Evolutionary conservation across 2,797 vertebrate genomes (phyloP), one percentile per base, ranked within the genome.

Genomic region (Salarias fasciatus): DNA sequence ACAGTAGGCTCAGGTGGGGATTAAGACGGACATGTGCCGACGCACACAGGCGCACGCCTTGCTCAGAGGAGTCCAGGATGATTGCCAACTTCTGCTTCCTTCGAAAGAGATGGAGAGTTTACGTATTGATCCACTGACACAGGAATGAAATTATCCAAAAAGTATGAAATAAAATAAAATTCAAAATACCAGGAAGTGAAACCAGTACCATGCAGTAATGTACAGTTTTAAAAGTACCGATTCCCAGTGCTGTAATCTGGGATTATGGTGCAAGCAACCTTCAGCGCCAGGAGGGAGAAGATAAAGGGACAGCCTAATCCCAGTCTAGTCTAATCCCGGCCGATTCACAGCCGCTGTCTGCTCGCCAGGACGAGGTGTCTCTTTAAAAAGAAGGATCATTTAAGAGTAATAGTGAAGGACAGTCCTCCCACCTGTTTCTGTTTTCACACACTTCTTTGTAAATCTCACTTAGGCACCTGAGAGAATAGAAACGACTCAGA

Each of bases 221-320:
- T n/a, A 10, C 36, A 9, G 41, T 51, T 24, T n/a, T 2, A 24
- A 6, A 0, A 49, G 37, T 6, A 8, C 31, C 57, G 3, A 24
- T 56, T 69, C 56, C 59, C 64, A 18, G 15, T 33, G 37, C 63
- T 47, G 57, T 90, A 91, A 92, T 91, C 88, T 85, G 74, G 82
- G 90, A 92, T 92, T 91, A 90, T 10, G 47, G 44, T 30, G 50
- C 57, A 48, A 45, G 54, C 11, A 59, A 49, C 63, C 6, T 43
- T 63, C 46, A 72, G 66, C 64, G 61, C n/a, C 43, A 51, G 63
- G 36, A 64, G 48, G 56, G 62, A 71, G 56, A 67, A 79, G 80
- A 74, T 65, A 58, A 82, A 49, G 50, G 50, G 38, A 11, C 30
- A 24, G 41, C 62, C 51, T 90, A 88, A 91, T 90, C 79, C 72